A percentile compares a stretch with the other conserved stretches of the same genome.
Evolutionary conservation across 2,797 vertebrate species (phyloP).

Genomic region (Poliocrania exsul): DNA sequence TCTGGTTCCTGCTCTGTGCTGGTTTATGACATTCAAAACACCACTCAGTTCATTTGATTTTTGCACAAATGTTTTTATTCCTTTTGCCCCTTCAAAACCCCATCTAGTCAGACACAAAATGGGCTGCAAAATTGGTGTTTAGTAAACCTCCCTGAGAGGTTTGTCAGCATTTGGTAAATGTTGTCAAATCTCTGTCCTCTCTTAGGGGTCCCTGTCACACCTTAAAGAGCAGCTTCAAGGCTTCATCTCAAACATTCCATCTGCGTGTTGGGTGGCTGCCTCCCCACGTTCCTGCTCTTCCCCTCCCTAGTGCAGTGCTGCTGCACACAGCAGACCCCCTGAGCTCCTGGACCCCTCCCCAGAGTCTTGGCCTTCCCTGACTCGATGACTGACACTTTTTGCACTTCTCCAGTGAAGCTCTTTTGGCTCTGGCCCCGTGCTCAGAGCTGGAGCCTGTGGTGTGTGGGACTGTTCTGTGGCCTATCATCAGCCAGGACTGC

Average conservation of each 20-base stretch:
- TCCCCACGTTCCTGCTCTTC: neutral
- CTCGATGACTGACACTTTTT: neutral
- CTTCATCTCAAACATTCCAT: neutral
- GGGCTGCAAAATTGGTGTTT: neutral
- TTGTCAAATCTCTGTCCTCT: neutral
- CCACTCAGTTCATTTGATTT: neutral
- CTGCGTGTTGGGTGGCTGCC: neutral
- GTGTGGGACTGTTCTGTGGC: neutral
- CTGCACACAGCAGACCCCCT: neutral
- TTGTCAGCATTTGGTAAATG: neutral
- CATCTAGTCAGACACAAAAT: neutral
- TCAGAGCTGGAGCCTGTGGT: neutral
- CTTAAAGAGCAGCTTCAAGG: neutral
- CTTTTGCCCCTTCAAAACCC: neutral
- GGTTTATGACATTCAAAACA: neutral
- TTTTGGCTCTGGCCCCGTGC: neutral
- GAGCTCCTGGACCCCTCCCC: neutral
- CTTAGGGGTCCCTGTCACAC: neutral
- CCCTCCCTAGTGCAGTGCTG: neutral
- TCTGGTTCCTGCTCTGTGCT: neutral
- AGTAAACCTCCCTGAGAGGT: neutral
- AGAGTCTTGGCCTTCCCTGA: neutral
- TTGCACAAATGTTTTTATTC: neutral
- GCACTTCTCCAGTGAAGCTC: neutral
- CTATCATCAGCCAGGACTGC: conserved; percentile 29